These are phyloP conservation scores for Protula sp. DNA, from an alignment of 2,888 invertebrate species.

Conservation along the genomic window DNA sequence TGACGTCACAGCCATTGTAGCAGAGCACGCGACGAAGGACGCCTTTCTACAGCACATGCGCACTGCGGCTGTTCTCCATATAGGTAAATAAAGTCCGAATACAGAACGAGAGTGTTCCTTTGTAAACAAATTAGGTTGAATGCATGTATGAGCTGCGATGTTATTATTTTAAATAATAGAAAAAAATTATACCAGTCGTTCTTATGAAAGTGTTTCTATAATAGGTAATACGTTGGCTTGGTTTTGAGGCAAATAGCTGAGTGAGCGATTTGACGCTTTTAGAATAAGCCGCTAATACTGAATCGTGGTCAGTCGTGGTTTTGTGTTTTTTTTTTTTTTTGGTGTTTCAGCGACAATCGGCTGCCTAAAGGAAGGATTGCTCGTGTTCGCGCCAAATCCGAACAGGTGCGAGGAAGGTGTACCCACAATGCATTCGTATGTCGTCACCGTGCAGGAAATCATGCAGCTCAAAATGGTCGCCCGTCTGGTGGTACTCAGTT, in stretches of 20 bases:
- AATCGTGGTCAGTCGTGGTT: no score
- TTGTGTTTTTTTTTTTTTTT: no score
- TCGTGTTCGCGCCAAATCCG: slow-evolving; percentile 36
- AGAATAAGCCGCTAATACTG: no score
- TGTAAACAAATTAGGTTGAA: not conserved
- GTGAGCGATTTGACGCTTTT: no score
- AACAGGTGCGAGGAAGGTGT: slow-evolving; percentile 12
- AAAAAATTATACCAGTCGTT: no score
- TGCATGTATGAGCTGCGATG: not conserved
- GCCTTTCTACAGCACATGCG: slow-evolving; percentile 34
- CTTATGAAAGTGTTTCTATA: no score
- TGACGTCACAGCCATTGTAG: slow-evolving; percentile 32
- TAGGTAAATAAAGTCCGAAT: slow-evolving; percentile 29
- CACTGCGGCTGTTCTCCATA: slow-evolving; percentile 41
- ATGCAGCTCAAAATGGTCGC: slow-evolving; percentile 33
- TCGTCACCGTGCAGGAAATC: slow-evolving; percentile 40
- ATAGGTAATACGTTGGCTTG: no score
- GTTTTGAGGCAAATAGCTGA: no score
- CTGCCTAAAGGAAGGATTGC: slow-evolving; percentile 36
- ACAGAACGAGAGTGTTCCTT: not conserved
- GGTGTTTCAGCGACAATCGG: slow-evolving; percentile 41
- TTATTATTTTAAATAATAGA: no score
- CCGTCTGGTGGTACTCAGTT: slow-evolving; percentile 43
- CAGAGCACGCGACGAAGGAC: slow-evolving; percentile 37
- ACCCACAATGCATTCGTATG: slow-evolving; percentile 31